Evolutionary conservation across 2,113 vertebrate species (phyloP).

Genomic region (Triplophysa tibetana): DNA sequence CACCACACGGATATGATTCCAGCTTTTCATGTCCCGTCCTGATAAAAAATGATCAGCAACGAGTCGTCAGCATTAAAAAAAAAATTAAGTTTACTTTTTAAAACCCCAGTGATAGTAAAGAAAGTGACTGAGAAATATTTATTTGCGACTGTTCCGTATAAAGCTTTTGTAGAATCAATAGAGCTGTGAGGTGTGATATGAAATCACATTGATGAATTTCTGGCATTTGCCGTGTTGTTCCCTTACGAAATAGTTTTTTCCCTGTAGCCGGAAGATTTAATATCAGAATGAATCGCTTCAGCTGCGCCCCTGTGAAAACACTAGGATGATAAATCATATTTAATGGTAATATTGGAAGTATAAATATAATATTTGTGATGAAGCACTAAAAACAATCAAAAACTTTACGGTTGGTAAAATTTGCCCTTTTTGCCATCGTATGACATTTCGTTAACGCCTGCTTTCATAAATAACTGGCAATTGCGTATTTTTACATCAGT

Average conservation of each 20-base stretch:
- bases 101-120: background rate
- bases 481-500: background rate
- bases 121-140: background rate
- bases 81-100: too few species aligned
- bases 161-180: background rate
- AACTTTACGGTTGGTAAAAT: background rate
- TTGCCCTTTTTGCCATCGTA: background rate
- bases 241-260: conserved; percentile 10
- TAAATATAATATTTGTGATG: background rate
- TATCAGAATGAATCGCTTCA: background rate
- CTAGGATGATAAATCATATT: background rate
- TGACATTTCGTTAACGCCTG: background rate
- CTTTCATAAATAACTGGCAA: background rate
- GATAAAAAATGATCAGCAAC: too few species aligned
- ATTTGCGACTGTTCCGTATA: background rate
- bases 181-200: background rate
- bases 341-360: background rate
- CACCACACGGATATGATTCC: background rate
- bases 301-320: background rate
- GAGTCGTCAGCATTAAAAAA: too few species aligned
- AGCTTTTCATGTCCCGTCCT: too few species aligned
- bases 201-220: background rate
- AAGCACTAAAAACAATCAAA: background rate
- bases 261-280: background rate
- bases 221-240: background rate